Base-by-base conservation (phyloP, 2,888 invertebrate species). In the Diplolepis rosae region DNA sequence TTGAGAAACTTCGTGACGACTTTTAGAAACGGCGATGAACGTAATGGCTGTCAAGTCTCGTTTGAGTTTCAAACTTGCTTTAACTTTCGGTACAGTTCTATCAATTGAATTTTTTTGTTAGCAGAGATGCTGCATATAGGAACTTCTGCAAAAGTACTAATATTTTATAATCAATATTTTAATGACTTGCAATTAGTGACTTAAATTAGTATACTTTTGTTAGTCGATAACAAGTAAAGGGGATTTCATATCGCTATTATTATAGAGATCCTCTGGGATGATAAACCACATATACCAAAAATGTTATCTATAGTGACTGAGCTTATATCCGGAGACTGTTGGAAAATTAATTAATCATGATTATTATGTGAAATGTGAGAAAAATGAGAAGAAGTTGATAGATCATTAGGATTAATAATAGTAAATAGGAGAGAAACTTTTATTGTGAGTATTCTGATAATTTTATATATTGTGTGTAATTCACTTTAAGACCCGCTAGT, bases 41-140 rank as follows among this genome's bases (percentile, higher is more conserved):
- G 70, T 67, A 78, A 81, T 73, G 74, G 72, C 28, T 68, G 68
- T 69, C 65, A 72, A 67, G 68, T 70, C 69, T 56, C 71, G 71
- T 75, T 69, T 73, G 69, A 81, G 74, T 81, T 79, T 51, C 65
- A 13, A 82, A 80, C 78, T 82, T 82, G 77, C 79, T 80, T 76
- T 76, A 82, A 80, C 74, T 82, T 82, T 45, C 51, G 70, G 72
- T 69, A 74, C 72, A 75, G 76, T 74, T 73, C 77, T 79, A 80
- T 79, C 79, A 77, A 78, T 80, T 72, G 72, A 81, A 80, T 69
- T 77, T 80, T 74, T 66, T 42, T 18, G 7, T 2, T 18, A 3
- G 9, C 0, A 4, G 7, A 42, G 7, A 18, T 18, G 18, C 18
- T 15, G 18, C 45, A 6, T 6, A 45, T 18, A 45, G 9, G 18